Evolutionary conservation across 2,113 vertebrate genomes (phyloP), one percentile per base, ranked within the genome.

Genomic region (Mixornis gularis): DNA sequence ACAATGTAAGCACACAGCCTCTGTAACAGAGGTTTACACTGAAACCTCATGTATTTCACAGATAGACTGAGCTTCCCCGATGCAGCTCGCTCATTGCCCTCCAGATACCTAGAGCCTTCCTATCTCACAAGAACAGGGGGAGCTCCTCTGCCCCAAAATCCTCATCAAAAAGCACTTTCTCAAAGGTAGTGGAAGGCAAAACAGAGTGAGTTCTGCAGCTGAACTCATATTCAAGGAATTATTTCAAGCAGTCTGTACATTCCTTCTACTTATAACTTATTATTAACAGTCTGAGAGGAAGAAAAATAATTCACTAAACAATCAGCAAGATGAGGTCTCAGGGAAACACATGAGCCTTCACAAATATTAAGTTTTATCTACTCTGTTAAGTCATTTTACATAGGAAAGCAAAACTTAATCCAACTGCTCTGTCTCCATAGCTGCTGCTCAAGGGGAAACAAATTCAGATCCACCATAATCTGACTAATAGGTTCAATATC

Each of bases 301-400:
- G 90, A 94, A 95, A 95, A 95, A 95, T 94, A 95, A 83, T 92
- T 95, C 88, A 92, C 92, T 94, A 89, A 95, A 90, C 89, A 94
- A 90, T 87, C 89, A 94, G 91, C 44, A 93, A 94, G 91, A 96
- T 92, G 82, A 87, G 82, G 79, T 93, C 82, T 94, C 68, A 43
- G 83, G 64, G 69, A 96, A 96, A 94, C 78, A 90, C 59, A 91
- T 73, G 69, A 86, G 85, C 69, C 83, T 95, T 95, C 89, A 90
- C 60, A 94, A 94, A 93, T 94, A 93, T 93, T 94, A 87, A 82
- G 71, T 90, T 95, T 95, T 94, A 95, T 95, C 94, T 95, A 83
- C 46, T 65, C 69, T 79, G 78, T 95, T 95, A 94, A 97, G 84
- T 95, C 34, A 88, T 96, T 96, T 95, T 96, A 76, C 92, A 91